Evolutionary conservation across 2,797 vertebrate genomes (phyloP).

Genomic region (Bucorvus abyssinicus): DNA sequence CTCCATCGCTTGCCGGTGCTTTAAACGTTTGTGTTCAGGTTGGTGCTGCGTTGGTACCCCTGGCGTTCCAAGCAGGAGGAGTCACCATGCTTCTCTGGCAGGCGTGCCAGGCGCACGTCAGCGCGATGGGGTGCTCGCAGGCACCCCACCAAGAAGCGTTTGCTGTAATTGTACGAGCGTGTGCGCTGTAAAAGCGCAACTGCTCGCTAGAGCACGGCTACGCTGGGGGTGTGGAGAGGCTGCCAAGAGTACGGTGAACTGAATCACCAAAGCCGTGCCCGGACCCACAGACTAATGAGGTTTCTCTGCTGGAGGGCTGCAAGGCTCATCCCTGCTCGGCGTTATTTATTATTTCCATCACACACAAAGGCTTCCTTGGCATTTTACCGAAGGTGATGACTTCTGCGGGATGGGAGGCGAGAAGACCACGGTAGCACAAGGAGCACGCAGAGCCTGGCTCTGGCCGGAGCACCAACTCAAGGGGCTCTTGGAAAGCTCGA

Average conservation of each 20-base stretch:
- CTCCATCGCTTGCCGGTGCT: neutral
- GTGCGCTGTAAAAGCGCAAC: accelerated
- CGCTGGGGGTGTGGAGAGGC: accelerated
- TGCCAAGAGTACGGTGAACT: neutral
- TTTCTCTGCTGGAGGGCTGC: neutral
- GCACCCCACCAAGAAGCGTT: neutral
- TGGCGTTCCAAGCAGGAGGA: neutral
- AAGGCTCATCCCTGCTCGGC: neutral
- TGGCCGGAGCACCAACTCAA: accelerated
- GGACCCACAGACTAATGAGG: neutral
- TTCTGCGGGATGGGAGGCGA: accelerated
- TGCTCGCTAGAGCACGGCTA: neutral
- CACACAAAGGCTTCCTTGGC: neutral
- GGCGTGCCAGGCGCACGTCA: neutral
- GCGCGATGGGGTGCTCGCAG: accelerated
- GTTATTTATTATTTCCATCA: neutral
- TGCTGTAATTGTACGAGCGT: accelerated
- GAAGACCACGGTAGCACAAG: neutral
- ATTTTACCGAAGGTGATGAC: neutral
- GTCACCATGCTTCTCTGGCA: neutral
- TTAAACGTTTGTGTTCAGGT: neutral
- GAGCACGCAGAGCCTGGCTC: neutral
- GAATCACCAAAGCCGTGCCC: neutral
- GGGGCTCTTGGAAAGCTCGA: neutral
- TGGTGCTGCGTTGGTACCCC: neutral